Percentiles rank a stretch among this genome's conserved stretches.
Conservation (phyloP, 1,140 invertebrate species). For the Cyclargus thomasi region DNA sequence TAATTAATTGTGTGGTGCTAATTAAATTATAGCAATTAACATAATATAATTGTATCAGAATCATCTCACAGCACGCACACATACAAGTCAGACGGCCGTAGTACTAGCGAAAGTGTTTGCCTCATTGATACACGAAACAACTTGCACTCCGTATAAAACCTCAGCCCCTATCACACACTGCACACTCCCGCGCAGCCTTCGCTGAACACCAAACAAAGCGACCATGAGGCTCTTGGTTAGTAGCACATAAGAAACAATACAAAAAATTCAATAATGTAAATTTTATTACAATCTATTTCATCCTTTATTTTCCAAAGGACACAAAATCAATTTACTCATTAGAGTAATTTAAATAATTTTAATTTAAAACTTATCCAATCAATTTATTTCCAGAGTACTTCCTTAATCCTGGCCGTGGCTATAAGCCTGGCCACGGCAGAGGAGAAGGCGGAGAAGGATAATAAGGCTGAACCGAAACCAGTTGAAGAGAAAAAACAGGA, state of each 20-base stretch:
- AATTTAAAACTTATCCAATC: constrained; percentile 14
- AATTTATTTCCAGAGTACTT: constrained; percentile 56
- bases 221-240: constrained; percentile 69
- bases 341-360: constrained; percentile 9
- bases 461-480: constrained; percentile 66
- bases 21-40: neutral
- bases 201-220: constrained; percentile 62
- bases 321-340: constrained; percentile 20
- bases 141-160: constrained; percentile 63
- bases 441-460: constrained; percentile 74
- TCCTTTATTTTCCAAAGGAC: too few species aligned
- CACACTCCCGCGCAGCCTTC: constrained; percentile 65
- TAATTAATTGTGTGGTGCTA: neutral
- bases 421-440: constrained; percentile 72
- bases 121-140: constrained; percentile 56
- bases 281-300: constrained; percentile 15
- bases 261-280: constrained; percentile 21
- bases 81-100: constrained; percentile 25
- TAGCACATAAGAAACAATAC: constrained; percentile 32
- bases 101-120: constrained; percentile 65
- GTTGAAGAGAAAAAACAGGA: constrained; percentile 77
- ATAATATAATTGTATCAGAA: constrained; percentile 3
- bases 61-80: constrained; percentile 43
- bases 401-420: constrained; percentile 71
- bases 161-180: constrained; percentile 28